Percentiles rank a stretch among this genome's conserved stretches.
These are phyloP conservation scores for Pogonomyrmex barbatus DNA, from an alignment of 1,140 invertebrate species.

Conservation along the genomic window DNA sequence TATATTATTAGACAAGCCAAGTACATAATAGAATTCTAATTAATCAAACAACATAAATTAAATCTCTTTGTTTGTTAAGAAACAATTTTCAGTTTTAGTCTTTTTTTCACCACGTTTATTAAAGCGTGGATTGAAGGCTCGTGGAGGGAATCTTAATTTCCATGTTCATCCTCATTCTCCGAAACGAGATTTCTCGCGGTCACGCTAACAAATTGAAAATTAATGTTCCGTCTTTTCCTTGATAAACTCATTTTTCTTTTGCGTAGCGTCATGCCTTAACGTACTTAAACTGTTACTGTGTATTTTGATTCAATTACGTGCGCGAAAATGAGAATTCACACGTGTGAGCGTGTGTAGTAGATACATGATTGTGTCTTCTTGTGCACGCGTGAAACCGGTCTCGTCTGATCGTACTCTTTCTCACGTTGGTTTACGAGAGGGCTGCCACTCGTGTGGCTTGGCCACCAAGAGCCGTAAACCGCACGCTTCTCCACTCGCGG, in stretches of 20 bases:
- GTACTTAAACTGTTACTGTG: background rate
- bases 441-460: slow-evolving; percentile 51
- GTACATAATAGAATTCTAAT: background rate
- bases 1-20: background rate
- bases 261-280: background rate
- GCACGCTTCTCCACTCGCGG: slow-evolving; percentile 66
- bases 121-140: background rate
- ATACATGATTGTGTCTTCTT: slow-evolving; percentile 36
- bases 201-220: background rate
- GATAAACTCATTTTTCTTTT: slow-evolving; percentile 14
- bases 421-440: slow-evolving; percentile 59
- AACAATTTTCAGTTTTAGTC: background rate
- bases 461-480: slow-evolving; percentile 64
- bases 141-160: background rate
- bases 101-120: background rate
- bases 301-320: slow-evolving; percentile 47
- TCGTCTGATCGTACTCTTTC: slow-evolving; percentile 66
- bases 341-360: background rate
- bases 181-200: slow-evolving; percentile 5
- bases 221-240: slow-evolving; percentile 3
- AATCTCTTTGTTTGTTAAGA: background rate
- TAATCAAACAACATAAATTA: background rate
- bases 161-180: background rate
- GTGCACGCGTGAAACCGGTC: slow-evolving; percentile 69
- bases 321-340: slow-evolving; percentile 36